Conservation (phyloP, 2,113 vertebrate species). For the Macroglossus sobrinus region DNA sequence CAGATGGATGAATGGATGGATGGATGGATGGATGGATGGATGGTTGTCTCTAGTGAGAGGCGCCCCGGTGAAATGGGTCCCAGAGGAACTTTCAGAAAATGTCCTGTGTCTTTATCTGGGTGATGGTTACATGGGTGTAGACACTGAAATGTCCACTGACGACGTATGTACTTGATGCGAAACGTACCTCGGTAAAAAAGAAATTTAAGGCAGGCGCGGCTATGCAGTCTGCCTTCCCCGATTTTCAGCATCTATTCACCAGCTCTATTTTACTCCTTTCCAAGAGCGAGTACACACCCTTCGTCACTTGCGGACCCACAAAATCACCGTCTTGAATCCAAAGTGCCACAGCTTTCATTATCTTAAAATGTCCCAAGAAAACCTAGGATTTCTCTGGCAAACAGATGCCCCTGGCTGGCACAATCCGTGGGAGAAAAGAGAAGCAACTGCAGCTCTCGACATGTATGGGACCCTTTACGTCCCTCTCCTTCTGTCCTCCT, state of each 20-base stretch:
- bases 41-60: not conserved
- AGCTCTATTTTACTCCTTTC: not conserved
- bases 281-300: not conserved
- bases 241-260: not conserved
- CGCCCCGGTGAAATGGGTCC: not conserved
- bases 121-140: not conserved
- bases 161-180: not conserved
- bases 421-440: not conserved
- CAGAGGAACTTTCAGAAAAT: not conserved
- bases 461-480: fast-evolving
- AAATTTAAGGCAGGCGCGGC: not conserved
- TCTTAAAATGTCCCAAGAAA: not conserved
- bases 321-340: not conserved
- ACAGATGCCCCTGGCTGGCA: not conserved
- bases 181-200: not conserved
- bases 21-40: too few relatives aligned
- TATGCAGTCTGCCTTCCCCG: not conserved
- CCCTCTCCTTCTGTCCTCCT: not conserved
- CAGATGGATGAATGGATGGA: too few relatives aligned
- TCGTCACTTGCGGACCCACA: not conserved
- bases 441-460: not conserved
- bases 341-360: not conserved
- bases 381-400: not conserved
- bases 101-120: not conserved
- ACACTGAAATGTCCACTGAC: not conserved